These are phyloP conservation scores for Cremastobaeus sp. DNA, from an alignment of 2,888 invertebrate genomes.

Conservation along the genomic window DNA sequence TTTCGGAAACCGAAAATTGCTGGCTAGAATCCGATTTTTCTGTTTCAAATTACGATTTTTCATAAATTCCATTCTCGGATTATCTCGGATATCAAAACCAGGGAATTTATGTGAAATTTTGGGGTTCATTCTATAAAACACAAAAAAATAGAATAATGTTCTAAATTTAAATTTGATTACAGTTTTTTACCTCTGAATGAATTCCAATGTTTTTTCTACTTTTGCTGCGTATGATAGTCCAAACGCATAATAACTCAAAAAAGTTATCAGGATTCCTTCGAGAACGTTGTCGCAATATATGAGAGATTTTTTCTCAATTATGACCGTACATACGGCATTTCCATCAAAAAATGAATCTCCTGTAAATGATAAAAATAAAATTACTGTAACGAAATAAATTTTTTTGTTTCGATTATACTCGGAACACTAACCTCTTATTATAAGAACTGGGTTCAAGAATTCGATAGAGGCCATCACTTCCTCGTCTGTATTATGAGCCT, in stretches of 20 bases:
- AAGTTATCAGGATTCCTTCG: constrained; percentile 3
- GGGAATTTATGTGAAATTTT: too few relatives aligned
- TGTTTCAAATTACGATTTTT: too few relatives aligned
- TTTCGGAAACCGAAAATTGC: too few relatives aligned
- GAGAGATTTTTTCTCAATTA: neutral
- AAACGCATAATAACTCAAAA: constrained; percentile 3
- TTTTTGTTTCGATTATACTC: too few relatives aligned
- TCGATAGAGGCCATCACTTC: neutral
- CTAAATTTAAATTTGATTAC: neutral
- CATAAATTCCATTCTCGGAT: too few relatives aligned
- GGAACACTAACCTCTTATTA: neutral
- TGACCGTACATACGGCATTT: neutral
- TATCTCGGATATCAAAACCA: too few relatives aligned
- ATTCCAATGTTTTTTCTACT: constrained; percentile 2
- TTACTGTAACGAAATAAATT: neutral
- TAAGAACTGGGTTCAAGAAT: neutral
- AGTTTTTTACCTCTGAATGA: neutral
- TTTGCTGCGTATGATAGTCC: constrained; percentile 4
- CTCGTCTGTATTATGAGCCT: neutral
- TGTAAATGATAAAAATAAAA: neutral
- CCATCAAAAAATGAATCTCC: constrained; percentile 1
- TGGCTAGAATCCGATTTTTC: too few relatives aligned
- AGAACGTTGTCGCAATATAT: neutral
- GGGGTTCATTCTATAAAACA: too few relatives aligned
- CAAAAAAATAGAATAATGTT: too few relatives aligned